Evolutionary conservation across 2,888 invertebrate genomes (phyloP), one percentile per base, ranked within the genome.

Genomic region (Megaustenia siamemsis): DNA sequence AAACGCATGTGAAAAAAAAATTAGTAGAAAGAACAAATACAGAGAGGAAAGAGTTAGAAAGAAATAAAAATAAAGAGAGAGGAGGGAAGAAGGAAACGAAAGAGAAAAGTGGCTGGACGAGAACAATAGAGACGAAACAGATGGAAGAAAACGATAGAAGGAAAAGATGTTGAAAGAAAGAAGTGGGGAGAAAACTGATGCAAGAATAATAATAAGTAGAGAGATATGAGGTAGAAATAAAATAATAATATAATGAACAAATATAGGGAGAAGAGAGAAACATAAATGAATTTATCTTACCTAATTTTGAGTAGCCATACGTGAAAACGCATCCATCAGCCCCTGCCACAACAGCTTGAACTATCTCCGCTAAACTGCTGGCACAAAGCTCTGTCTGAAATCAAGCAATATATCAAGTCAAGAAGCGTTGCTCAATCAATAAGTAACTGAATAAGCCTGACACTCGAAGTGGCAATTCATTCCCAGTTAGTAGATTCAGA

Each of bases 281-380:
- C n/a, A 6, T n/a, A 24, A 43, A 24, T 1, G 35, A 76, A 60
- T 28, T 10, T 28, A 28, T 15, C 85, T 85, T 76, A 94, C 94
- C 94, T 53, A 92, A 89, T 88, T 91, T 92, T 45, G 93, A 92
- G 87, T 94, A 93, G 56, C 95, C 95, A 88, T 94, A 94, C n/a
- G 93, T 93, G 89, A 95, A 93, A 35, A 95, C 91, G 85, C 94
- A 95, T 88, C 98, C 98, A 94, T 98, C 98, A 66, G 97, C 97
- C 73, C 98, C 98, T 92, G 97, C 97, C 93, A 98, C 97, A 90
- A 98, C 98, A 66, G 98, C 97, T 93, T 98, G 98, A 90, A 99
- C 97, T 91, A 98, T 97, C 94, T 83, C 83, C 2, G 83, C 60
- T n/a, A 83, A 77, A 40, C 83, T 83, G 53, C 83, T 77, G 63